Base-by-base conservation (phyloP, 1,140 invertebrate genomes). In the Potamilus streckersoni region DNA sequence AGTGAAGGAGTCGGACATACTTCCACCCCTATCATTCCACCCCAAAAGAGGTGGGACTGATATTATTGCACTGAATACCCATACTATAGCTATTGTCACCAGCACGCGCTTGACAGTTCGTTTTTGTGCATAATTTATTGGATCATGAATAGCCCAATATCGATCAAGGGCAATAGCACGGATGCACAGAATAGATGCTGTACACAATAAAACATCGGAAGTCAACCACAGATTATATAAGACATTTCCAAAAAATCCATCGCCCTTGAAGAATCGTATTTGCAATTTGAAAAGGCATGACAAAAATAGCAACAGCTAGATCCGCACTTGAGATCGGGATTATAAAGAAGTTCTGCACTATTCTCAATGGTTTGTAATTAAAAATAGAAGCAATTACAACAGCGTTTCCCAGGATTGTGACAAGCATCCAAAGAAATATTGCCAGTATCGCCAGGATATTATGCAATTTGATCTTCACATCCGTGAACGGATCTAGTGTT, bases 311-410 rank as follows among this genome's bases (percentile, higher is more conserved):
- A 0, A 99, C 97, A 1, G 95, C 95, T 49, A 98, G 91, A 88
- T 99, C 97, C 2, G 97, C 96, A 23, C 97, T 95, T 0, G 97
- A 97, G 71, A 99, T 89, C 15, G 96, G 98, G 0, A 98, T 96
- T 82, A 99, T 96, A 89, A 98, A 98, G 90, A 98, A 98, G 91
- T 99, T 99, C 85, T 98, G 97, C 5, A 98, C 97, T 80, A 96
- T 97, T 75, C 97, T 92, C 27, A 99, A 90, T 4, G 97, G 97
- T 85, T 95, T 94, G 89, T 98, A 97, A 1, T 95, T 97, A 89
- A 98, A 98, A 12, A 99, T 96, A 81, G 96, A 96, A 16, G 98
- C 91, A 79, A 99, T 97, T 13, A 99, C 97, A 69, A 99, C 91
- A 69, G 96, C 93, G 90, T 99, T 99, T 14, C 97, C 97, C 16